Evolutionary conservation across 1,140 invertebrate genomes (phyloP).

Genomic region (Drosophila elegans): DNA sequence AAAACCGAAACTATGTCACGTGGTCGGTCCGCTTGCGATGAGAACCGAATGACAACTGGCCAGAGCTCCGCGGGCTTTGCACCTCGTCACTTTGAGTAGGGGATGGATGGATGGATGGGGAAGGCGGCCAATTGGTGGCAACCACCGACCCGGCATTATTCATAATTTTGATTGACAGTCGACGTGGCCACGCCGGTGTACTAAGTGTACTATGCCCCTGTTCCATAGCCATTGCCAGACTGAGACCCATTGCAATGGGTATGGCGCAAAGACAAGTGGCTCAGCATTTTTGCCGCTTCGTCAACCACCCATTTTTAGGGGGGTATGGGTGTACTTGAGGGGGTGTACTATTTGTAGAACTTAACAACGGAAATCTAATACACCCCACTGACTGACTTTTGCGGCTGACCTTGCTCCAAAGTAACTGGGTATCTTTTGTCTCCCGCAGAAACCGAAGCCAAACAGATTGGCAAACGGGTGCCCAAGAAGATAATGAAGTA

Average conservation of each 20-base stretch:
- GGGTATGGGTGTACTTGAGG: neutral
- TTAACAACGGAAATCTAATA: constrained; percentile 54
- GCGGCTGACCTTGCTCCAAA: constrained; percentile 64
- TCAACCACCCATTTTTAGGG: constrained; percentile 1
- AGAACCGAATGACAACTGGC: constrained; percentile 69
- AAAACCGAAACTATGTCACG: constrained; percentile 13
- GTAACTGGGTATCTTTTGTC: constrained; percentile 40
- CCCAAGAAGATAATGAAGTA: constrained; percentile 54
- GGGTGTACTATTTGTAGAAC: neutral
- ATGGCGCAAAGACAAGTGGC: constrained; percentile 47
- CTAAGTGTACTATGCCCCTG: neutral
- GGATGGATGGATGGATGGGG: constrained; percentile 22
- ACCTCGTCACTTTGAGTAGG: constrained; percentile 38
- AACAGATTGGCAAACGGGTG: constrained; percentile 33
- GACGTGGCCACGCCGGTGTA: constrained; percentile 27
- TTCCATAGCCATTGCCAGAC: constrained; percentile 20
- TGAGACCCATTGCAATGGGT: constrained; percentile 16
- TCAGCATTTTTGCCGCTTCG: constrained; percentile 79
- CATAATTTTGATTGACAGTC: constrained; percentile 81
- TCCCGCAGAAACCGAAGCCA: constrained; percentile 45
- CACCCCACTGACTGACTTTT: constrained; percentile 60
- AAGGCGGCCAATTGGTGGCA: constrained; percentile 48
- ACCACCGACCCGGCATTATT: constrained; percentile 69
- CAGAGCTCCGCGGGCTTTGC: constrained; percentile 40
- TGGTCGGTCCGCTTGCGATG: constrained; percentile 36